Evolutionary conservation across 2,113 vertebrate species (phyloP).

Genomic region (Crotalus tigris): DNA sequence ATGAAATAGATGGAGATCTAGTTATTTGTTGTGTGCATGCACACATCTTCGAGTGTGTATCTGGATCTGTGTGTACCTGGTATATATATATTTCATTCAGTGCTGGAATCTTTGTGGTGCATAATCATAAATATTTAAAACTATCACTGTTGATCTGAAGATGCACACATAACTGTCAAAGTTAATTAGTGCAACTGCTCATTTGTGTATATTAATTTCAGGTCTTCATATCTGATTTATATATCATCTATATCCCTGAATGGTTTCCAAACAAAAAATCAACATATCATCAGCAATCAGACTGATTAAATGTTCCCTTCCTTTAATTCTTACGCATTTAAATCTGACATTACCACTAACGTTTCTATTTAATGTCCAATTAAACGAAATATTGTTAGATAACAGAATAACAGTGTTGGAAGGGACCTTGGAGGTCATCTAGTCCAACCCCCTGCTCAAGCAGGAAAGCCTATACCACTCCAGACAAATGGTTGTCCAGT

Average conservation of each 20-base stretch:
- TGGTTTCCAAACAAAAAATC: not conserved
- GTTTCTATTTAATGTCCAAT: not conserved
- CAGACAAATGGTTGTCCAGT: not conserved
- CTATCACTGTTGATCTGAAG: not conserved
- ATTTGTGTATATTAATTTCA: not conserved
- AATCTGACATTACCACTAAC: not conserved
- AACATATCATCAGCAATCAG: not conserved
- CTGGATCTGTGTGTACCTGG: not conserved
- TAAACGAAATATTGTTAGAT: not conserved
- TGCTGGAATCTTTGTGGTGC: not conserved
- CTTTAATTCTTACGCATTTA: not conserved
- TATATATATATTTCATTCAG: not conserved
- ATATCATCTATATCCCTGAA: not conserved
- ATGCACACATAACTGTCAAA: not conserved
- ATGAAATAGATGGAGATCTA: not conserved
- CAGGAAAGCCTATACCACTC: not conserved
- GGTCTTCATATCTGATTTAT: not conserved
- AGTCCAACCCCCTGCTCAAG: not conserved
- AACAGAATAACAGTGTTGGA: not conserved
- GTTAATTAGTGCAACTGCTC: not conserved
- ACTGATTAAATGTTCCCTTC: not conserved
- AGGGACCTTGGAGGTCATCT: not conserved
- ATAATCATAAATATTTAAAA: not conserved
- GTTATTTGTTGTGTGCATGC: not conserved
- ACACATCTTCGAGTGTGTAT: not conserved